Evolutionary conservation across 2,888 invertebrate genomes (phyloP), one percentile per base, ranked within the genome.

Genomic region (Ophion slaviceki): DNA sequence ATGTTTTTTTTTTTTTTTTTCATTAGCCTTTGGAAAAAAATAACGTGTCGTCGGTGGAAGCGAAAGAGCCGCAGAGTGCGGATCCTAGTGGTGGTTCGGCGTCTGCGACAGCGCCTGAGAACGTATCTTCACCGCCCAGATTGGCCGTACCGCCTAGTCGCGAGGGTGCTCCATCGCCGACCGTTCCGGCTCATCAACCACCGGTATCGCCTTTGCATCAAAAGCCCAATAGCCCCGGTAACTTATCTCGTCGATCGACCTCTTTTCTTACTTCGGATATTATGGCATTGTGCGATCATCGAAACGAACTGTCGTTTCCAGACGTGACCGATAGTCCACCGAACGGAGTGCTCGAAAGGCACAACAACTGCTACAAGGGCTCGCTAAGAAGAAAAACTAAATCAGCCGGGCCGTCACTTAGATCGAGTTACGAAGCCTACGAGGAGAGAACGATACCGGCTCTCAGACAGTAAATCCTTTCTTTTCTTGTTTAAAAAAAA

Each of bases 381-480:
- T 97, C 95, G 64, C 95, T 94, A 82, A 95, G 95, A 92, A 95
- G 92, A 92, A 95, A 94, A 94, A 97, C 92, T 93, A 93, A 93
- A 88, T 93, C 93, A 0, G 93, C 93, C 1, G 93, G 93, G 36
- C 93, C 93, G 5, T 88, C 91, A 14, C 89, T 93, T 7, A 90
- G 93, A 88, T 95, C 96, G 17, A 97, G 97, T 4, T 98, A 97
- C 90, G 97, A 98, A 92, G 97, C 97, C 88, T 98, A 98, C 90
- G 98, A 98, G 91, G 98, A 98, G 89, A 95, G 98, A 80, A 95
- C 97, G 0, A 95, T 98, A 84, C 98, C 98, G 10, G 97, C 98
- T 59, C 94, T 98, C 76, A 96, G 98, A 94, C 98, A 97, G 98
- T 98, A 95, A 96, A 96, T 86, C 86, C 85, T 59, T 57, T 61